phyloP scores from a whole-genome alignment of 2,113 vertebrate species.

The Diadophis punctatus region DNA sequence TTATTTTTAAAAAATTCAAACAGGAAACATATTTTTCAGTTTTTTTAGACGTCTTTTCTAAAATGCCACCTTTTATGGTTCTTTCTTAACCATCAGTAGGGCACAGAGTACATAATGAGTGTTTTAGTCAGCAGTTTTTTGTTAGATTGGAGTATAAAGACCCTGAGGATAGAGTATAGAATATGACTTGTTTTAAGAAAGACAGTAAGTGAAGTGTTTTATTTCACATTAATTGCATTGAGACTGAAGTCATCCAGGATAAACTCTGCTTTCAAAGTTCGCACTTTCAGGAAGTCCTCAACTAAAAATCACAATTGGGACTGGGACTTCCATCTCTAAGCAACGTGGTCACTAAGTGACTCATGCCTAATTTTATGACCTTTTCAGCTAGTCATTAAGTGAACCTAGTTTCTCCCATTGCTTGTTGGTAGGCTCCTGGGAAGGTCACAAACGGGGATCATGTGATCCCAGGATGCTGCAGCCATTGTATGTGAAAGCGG shows the following conservation, averaged over 20 bases:
- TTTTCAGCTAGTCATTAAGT: background rate
- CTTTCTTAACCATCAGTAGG: background rate
- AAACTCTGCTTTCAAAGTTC: background rate
- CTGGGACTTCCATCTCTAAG: background rate
- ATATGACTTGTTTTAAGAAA: background rate
- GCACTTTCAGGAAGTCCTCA: background rate
- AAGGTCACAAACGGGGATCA: too few relatives aligned
- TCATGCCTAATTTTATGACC: background rate
- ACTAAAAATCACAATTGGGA: background rate
- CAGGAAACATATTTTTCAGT: background rate
- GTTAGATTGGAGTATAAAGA: background rate
- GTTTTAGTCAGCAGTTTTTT: background rate
- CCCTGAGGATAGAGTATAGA: background rate
- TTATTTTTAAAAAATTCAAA: background rate
- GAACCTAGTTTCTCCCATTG: background rate
- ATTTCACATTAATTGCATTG: background rate
- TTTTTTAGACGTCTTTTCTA: background rate
- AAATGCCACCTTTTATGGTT: background rate
- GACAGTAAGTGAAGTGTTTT: background rate
- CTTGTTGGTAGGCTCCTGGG: background rate
- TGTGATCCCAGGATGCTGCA: background rate
- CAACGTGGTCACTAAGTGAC: background rate
- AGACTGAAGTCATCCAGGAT: background rate
- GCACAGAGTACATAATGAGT: background rate
- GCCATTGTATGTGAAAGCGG: background rate